Percentiles rank a stretch among this genome's conserved stretches.
Conservation (phyloP, 2,113 vertebrate species). For the Taxidea taxus region DNA sequence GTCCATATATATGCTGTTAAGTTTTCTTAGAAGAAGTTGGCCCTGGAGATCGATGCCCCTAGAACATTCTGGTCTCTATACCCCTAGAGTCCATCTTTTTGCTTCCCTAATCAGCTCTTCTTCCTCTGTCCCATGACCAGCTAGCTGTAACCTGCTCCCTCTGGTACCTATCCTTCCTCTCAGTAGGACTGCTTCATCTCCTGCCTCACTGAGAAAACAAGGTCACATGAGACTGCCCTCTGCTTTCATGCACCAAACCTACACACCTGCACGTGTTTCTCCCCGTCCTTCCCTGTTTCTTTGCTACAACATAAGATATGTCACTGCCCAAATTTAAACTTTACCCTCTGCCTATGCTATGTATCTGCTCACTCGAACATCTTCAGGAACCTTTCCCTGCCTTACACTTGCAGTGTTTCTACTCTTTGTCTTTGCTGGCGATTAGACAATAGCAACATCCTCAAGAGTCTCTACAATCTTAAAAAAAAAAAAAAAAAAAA, state of each 20-base stretch:
- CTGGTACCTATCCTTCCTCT: neutral
- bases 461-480: neutral
- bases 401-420: neutral
- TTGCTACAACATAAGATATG: neutral
- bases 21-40: neutral
- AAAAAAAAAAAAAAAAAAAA: neutral
- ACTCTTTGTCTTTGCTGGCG: neutral
- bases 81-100: neutral
- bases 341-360: neutral
- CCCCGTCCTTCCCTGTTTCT: neutral
- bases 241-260: neutral
- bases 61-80: neutral
- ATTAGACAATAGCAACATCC: neutral
- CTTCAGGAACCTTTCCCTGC: neutral
- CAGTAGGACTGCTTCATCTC: neutral
- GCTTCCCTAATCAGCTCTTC: neutral
- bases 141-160: neutral
- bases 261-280: fast-evolving
- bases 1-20: neutral
- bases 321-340: neutral
- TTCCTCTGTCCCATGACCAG: neutral
- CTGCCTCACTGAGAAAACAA: neutral
- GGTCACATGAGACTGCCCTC: neutral
- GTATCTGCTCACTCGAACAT: neutral
- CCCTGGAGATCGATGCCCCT: neutral